Conservation (phyloP, 2,113 vertebrate species). For the Bombycilla garrulus region DNA sequence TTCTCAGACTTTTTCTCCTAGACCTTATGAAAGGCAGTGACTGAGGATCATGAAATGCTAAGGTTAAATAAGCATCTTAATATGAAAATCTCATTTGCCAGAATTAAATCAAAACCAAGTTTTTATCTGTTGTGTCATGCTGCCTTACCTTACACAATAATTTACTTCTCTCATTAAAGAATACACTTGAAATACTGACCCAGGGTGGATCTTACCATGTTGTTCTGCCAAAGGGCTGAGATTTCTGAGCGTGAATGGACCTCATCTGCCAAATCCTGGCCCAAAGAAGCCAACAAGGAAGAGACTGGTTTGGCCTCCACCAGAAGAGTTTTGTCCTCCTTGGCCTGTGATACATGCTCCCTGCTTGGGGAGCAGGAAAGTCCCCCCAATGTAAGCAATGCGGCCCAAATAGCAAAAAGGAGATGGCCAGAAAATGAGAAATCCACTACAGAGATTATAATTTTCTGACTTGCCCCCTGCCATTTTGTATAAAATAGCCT, state of each 20-base stretch:
- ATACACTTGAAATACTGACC: neutral
- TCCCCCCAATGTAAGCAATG: rapidly evolving
- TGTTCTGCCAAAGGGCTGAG: constrained; percentile 73
- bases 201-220: constrained; percentile 63
- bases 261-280: constrained; percentile 66
- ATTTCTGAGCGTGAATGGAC: constrained; percentile 64
- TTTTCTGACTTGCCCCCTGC: no score
- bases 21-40: neutral
- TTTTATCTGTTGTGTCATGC: neutral
- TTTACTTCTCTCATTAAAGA: neutral
- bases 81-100: neutral
- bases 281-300: neutral
- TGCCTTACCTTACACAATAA: neutral
- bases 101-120: neutral
- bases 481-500: neutral
- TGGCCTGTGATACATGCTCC: rapidly evolving
- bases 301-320: neutral
- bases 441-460: neutral
- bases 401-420: neutral
- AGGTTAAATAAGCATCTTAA: neutral
- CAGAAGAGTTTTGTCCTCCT: neutral
- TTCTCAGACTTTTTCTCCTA: neutral
- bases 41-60: neutral
- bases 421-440: neutral
- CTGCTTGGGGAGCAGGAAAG: neutral